Conservation (phyloP, 1,140 invertebrate species). For the Drosophila malerkotliana region DNA sequence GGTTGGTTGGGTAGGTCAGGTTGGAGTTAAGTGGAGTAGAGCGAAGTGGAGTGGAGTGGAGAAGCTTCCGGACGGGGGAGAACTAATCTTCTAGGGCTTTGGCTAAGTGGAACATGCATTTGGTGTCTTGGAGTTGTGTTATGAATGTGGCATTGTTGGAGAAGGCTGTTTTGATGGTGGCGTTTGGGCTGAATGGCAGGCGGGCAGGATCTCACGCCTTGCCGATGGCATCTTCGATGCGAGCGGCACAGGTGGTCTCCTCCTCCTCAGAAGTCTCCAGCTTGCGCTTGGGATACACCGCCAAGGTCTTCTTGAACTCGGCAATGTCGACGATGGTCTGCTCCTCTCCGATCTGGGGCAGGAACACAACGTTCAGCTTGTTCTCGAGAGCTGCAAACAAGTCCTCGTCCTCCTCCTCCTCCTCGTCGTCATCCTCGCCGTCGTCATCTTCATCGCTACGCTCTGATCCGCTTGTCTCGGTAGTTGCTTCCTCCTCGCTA, state of each 20-base stretch:
- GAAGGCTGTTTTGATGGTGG: neutral
- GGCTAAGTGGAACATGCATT: neutral
- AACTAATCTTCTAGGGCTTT: neutral
- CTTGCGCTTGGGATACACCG: conserved; percentile 75
- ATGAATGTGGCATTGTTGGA: neutral
- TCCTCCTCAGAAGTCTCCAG: conserved; percentile 10
- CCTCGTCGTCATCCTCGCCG: neutral
- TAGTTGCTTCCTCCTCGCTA: neutral
- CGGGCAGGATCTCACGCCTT: conserved; percentile 30
- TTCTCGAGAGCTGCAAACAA: conserved; percentile 63
- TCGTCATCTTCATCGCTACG: conserved; percentile 1
- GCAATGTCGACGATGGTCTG: conserved; percentile 67
- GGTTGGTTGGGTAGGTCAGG: conserved; percentile 7
- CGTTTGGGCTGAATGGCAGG: neutral
- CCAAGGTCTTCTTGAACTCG: conserved; percentile 76
- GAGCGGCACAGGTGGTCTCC: conserved; percentile 1
- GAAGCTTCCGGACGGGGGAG: neutral
- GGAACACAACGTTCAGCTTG: conserved; percentile 64
- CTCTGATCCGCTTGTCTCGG: neutral
- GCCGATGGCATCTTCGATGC: conserved; percentile 45
- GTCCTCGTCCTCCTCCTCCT: conserved; percentile 29
- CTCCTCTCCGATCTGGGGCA: conserved; percentile 60
- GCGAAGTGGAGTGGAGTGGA: too few species aligned
- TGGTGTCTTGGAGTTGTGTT: neutral
- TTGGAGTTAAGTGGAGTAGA: neutral